Conservation (phyloP, 2,888 invertebrate species). For the Nebria salina region DNA sequence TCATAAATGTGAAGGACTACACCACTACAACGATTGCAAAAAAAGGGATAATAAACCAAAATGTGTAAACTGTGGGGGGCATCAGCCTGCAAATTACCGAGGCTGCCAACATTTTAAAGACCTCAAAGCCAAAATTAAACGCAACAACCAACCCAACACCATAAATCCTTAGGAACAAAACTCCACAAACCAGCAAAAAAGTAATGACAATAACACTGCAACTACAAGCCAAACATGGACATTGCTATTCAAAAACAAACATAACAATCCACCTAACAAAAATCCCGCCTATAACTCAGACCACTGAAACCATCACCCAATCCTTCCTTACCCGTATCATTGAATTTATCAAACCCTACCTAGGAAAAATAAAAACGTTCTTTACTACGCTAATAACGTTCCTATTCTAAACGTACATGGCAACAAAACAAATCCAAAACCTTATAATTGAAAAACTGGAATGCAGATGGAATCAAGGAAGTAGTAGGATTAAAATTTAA, state of each 20-base stretch:
- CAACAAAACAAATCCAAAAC: slow-evolving; percentile 23
- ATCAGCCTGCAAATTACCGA: slow-evolving; percentile 28
- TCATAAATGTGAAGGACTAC: slow-evolving; percentile 35
- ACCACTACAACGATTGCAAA: slow-evolving; percentile 31
- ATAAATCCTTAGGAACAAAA: slow-evolving; percentile 4
- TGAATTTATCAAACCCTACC: too few relatives aligned
- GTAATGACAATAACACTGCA: slow-evolving; percentile 20
- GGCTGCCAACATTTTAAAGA: background rate
- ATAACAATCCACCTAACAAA: too few relatives aligned
- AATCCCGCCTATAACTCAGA: too few relatives aligned
- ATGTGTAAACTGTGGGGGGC: slow-evolving; percentile 38
- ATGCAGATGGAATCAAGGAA: slow-evolving; percentile 31
- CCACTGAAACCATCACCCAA: too few relatives aligned
- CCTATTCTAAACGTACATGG: too few relatives aligned
- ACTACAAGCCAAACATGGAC: background rate
- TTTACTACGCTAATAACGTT: too few relatives aligned
- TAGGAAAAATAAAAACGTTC: too few relatives aligned
- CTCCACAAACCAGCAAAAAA: slow-evolving; percentile 20
- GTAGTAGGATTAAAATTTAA: too few relatives aligned
- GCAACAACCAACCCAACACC: slow-evolving; percentile 7
- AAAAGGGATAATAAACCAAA: background rate
- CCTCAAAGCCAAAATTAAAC: slow-evolving; percentile 11
- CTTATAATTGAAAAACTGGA: slow-evolving; percentile 23
- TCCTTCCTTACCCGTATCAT: background rate
- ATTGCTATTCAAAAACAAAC: background rate